A percentile compares a stretch with the other conserved stretches of the same genome.
These are phyloP conservation scores for Myrmecophaga tridactyla DNA, from an alignment of 2,113 vertebrate species.

Conservation along the genomic window DNA sequence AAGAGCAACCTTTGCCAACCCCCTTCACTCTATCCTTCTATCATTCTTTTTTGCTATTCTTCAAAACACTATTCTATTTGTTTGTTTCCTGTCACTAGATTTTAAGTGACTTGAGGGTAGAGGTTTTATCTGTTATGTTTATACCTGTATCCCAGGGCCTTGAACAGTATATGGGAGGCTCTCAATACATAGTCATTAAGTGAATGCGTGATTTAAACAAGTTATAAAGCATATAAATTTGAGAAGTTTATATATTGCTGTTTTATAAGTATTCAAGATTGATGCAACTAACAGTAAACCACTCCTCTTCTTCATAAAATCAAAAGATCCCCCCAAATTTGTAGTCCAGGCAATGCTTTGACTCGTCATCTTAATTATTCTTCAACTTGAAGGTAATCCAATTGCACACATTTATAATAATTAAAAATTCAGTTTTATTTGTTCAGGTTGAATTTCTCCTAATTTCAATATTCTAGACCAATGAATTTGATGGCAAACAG, in stretches of 20 bases:
- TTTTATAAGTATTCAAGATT: conserved; percentile 23
- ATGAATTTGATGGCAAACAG: not conserved
- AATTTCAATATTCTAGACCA: not conserved
- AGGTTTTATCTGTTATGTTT: not conserved
- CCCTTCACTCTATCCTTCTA: not conserved
- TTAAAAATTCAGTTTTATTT: conserved; percentile 21
- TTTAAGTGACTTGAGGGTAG: not conserved
- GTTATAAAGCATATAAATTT: not conserved
- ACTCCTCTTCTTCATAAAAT: conserved; percentile 9
- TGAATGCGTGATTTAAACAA: not conserved
- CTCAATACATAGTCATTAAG: not conserved
- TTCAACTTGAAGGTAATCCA: not conserved
- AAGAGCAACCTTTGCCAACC: not conserved
- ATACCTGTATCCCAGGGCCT: not conserved
- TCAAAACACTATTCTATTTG: not conserved
- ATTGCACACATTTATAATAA: not conserved
- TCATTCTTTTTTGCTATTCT: not conserved
- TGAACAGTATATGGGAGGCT: not conserved
- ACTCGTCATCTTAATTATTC: not conserved
- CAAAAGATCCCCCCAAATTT: not conserved
- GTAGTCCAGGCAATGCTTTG: not conserved
- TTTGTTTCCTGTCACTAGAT: not conserved
- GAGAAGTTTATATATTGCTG: not conserved
- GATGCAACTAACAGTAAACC: not conserved
- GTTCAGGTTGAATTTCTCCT: not conserved